A percentile compares a stretch with the other conserved stretches of the same genome.
Conservation (phyloP, 1,140 invertebrate genomes). For the Eumaeus atala region DNA sequence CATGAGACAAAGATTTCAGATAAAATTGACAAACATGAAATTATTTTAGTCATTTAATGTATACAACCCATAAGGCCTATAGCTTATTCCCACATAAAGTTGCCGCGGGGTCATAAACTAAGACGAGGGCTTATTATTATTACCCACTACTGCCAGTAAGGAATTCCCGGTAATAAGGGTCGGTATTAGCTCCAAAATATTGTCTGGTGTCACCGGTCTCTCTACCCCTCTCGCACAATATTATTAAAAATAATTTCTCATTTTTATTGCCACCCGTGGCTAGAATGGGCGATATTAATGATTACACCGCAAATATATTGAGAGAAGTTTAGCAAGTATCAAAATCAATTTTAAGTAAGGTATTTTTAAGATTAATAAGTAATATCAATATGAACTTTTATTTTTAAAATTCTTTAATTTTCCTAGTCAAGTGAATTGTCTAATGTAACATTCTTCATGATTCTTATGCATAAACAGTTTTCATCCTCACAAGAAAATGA, state of each 20-base stretch:
- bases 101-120: slow-evolving; percentile 48
- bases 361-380: too few relatives aligned
- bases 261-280: slow-evolving; percentile 34
- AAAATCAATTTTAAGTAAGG: too few relatives aligned
- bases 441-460: too few relatives aligned
- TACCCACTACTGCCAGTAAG: slow-evolving; percentile 38
- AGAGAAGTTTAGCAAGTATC: too few relatives aligned
- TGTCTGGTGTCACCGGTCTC: slow-evolving; percentile 36
- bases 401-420: too few relatives aligned
- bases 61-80: slow-evolving; percentile 28
- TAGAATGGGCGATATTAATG: slow-evolving; percentile 25
- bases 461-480: too few relatives aligned
- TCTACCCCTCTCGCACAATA: slow-evolving; percentile 28
- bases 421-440: too few relatives aligned
- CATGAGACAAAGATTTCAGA: too few relatives aligned
- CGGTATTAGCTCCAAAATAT: slow-evolving; percentile 51
- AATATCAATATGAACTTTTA: too few relatives aligned
- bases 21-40: slow-evolving; percentile 7
- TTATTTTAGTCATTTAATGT: slow-evolving; percentile 19
- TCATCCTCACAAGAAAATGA: too few relatives aligned
- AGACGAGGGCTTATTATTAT: slow-evolving; percentile 51
- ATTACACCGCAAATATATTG: slow-evolving; percentile 18
- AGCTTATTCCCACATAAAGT: slow-evolving; percentile 36
- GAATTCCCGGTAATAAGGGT: slow-evolving; percentile 56
- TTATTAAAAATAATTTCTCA: slow-evolving; percentile 49